Evolutionary conservation across 2,797 vertebrate species (phyloP).

Genomic region (Okamejei kenojei): DNA sequence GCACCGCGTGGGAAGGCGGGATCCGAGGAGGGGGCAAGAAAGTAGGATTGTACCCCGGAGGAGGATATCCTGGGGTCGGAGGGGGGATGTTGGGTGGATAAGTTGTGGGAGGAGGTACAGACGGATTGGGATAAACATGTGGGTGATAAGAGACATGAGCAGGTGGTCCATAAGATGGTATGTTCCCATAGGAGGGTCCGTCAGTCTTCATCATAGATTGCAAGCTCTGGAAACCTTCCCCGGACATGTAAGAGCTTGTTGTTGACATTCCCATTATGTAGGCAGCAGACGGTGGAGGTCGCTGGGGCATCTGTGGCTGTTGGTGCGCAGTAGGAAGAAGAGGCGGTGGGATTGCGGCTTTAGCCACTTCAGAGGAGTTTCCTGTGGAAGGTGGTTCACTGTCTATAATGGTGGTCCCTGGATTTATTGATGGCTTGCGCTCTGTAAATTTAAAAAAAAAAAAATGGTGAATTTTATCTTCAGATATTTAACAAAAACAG

Average conservation of each 20-base stretch:
- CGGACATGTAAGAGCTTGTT: slow-evolving; percentile 92
- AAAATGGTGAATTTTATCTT: background rate
- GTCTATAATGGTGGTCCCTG: slow-evolving; percentile 66
- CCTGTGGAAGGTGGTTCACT: slow-evolving; percentile 62
- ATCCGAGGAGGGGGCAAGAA: slow-evolving; percentile 78
- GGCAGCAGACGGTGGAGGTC: slow-evolving; percentile 70
- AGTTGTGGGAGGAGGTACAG: slow-evolving; percentile 67
- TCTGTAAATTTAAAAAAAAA: slow-evolving; percentile 55
- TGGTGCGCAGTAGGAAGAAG: slow-evolving; percentile 77
- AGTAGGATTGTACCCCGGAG: slow-evolving; percentile 80
- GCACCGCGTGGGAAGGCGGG: slow-evolving; percentile 71
- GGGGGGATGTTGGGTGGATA: slow-evolving; percentile 66
- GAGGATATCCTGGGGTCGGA: slow-evolving; percentile 72
- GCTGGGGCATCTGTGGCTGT: slow-evolving; percentile 75
- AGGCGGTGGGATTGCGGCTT: slow-evolving; percentile 72
- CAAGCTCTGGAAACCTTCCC: slow-evolving; percentile 86
- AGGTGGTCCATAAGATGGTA: slow-evolving; percentile 78
- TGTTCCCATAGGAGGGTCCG: slow-evolving; percentile 72
- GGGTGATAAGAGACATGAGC: slow-evolving; percentile 75
- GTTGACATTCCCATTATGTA: slow-evolving; percentile 85
- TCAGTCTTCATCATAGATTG: slow-evolving; percentile 98
- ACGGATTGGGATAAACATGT: slow-evolving; percentile 69
- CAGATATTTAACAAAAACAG: background rate
- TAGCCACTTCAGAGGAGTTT: slow-evolving; percentile 66
- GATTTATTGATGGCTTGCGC: slow-evolving; percentile 67